phyloP scores from a whole-genome alignment of 1,140 invertebrate species.

The Zaprionus tsacasi region DNA sequence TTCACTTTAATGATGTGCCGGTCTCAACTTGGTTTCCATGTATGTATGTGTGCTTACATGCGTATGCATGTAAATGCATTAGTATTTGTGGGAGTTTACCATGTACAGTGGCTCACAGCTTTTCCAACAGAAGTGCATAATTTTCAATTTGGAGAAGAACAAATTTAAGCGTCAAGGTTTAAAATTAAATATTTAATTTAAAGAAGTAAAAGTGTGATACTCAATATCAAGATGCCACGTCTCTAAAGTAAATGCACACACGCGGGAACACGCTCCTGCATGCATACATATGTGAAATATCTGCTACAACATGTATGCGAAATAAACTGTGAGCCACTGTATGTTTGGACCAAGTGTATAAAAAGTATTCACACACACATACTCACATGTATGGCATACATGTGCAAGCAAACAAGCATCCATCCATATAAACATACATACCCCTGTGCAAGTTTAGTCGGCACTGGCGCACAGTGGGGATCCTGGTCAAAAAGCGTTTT shows the following conservation, averaged over 20 bases:
- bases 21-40: constrained; percentile 25
- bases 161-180: neutral
- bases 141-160: neutral
- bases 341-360: constrained; percentile 4
- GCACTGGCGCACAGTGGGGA: constrained; percentile 15
- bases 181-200: neutral
- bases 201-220: constrained; percentile 4
- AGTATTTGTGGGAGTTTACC: neutral
- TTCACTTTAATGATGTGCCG: constrained; percentile 53
- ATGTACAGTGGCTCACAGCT: constrained; percentile 2
- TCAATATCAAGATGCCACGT: neutral
- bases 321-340: constrained; percentile 17
- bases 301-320: constrained; percentile 1
- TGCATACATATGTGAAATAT: neutral
- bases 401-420: constrained; percentile 4
- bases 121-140: neutral
- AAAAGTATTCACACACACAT: constrained; percentile 7
- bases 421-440: constrained; percentile 7
- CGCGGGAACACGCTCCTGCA: neutral
- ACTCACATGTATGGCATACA: neutral
- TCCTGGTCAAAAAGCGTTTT: constrained; percentile 2
- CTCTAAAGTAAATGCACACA: neutral
- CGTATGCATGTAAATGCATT: neutral
- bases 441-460: constrained; percentile 26
- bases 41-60: neutral